Evolutionary conservation across 30 jellyfish, hydroid and myxozoan species (phyloP), one percentile per base, ranked within the genome.

Genomic region (Turritopsis dohrnii): DNA sequence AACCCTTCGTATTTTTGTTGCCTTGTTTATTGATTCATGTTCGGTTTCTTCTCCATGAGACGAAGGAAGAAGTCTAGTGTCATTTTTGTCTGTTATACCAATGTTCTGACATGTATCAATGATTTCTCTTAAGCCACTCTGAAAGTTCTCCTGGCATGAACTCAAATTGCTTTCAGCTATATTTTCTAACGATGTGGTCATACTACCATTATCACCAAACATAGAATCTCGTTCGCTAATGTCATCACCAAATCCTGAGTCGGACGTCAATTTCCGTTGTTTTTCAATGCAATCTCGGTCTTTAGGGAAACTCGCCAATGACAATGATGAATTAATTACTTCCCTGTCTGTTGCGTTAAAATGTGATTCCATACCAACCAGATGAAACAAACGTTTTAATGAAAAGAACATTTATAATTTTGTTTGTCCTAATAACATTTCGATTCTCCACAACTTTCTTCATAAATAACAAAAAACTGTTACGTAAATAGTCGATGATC

Each of bases 241-340:
- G 9, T 74, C 83, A 74, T 74, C 83, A 23, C 83, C 83, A n/a
- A n/a, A 74, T 24, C 83, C 83, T 28, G 83, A 74, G 41, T 74
- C 83, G 16, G 54, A 24, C 52, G 83, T 74, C 41, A 74, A 74
- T 74, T 74, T 74, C 65, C 83, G 9, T 74, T 74, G 54, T 29
- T 74, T 74, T 29, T 74, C 77, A 19, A 69, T n/a, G 19, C 77
- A 69, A 27, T 27, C 77, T 69, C 30, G 77, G 60, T 41, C 60
- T 41, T 41, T 41, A 41, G 60, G 60, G 60, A 41, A 41, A 41
- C 60, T 41, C 60, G 60, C 60, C 60, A 41, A 41, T 41, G 60
- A 41, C 13, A 41, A 41, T 41, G 60, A 41, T 41, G 60, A 41
- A 41, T 41, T 41, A 41, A 41, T 41, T 3, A 13, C 60, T 41